Base-by-base conservation (phyloP, 2,113 vertebrate genomes). In the Enhydra lutris region DNA sequence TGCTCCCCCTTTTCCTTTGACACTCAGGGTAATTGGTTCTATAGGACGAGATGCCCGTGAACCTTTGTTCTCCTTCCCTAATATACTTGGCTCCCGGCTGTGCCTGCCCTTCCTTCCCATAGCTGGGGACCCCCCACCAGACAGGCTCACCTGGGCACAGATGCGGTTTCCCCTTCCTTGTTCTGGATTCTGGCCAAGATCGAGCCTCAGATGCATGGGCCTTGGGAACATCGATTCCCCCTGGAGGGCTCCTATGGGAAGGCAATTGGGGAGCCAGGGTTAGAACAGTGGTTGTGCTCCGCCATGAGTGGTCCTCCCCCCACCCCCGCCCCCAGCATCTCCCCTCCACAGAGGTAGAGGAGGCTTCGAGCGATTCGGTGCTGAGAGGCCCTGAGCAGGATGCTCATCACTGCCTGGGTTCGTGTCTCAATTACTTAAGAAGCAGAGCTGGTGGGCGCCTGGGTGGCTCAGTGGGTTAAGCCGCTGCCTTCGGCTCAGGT, bases 101-200 rank as follows among this genome's bases (percentile, higher is more conserved):
- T 20, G 23, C 1, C 3, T 20, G 34, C 45, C 76, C 61, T 29
- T 52, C 55, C 36, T 67, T 67, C 34, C 3, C 15, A 13, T 18
- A 42, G 87, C 74, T 12, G 31, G 81, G 81, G 93, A 47, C 84
- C 4, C 71, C 47, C 67, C 18, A 7, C 3, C 36, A 87, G 95
- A 96, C 50, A 90, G 89, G 59, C 36, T 97, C 94, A 94, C 97
- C 95, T 95, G 96, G 97, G 91, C 93, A 84, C 90, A 90, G 80
- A 69, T 84, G 50, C 23, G 9, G 45, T 83, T 90, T 92, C n/a
- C 74, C 84, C 79, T 78, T 34, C 31, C 39, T 34, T 88, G 50
- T 63, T 92, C 84, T 95, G 93, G 90, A 95, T 84, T 81, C 84
- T 39, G 67, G 95, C 94, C 95, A 95, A 74, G 87, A 90, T 55